phyloP scores from a whole-genome alignment of 2,888 invertebrate genomes.

The Gymnoscelis rufifasciata region DNA sequence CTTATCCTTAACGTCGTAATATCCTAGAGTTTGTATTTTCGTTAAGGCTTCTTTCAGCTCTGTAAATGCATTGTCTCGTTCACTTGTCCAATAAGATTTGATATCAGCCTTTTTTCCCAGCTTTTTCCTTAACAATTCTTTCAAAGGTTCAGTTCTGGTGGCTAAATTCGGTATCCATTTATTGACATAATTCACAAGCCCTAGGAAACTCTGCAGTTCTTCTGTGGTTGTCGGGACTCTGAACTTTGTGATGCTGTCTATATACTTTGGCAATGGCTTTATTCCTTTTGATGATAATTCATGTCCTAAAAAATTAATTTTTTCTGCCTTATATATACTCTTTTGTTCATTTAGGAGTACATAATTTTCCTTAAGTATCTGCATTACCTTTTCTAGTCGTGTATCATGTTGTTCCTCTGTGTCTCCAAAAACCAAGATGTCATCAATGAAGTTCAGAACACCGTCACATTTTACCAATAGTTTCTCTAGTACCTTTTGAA shows the following conservation, averaged over 20 bases:
- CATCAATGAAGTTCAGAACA: background rate
- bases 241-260: slow-evolving; percentile 29
- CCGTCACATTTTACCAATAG: background rate
- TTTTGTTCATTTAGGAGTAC: slow-evolving; percentile 31
- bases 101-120: background rate
- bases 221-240: slow-evolving; percentile 22
- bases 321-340: background rate
- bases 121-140: background rate
- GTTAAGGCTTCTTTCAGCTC: background rate
- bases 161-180: slow-evolving; percentile 13
- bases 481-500: background rate
- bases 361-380: background rate
- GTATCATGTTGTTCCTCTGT: background rate
- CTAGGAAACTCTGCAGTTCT: slow-evolving; percentile 36
- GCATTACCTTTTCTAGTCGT: background rate
- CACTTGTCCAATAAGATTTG: background rate
- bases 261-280: background rate
- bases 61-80: background rate
- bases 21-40: background rate
- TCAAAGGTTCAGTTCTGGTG: background rate
- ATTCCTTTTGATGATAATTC: slow-evolving; percentile 13
- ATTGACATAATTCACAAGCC: slow-evolving; percentile 29
- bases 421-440: background rate
- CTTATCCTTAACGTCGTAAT: background rate
- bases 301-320: background rate